Base-by-base conservation (phyloP, 2,113 vertebrate genomes). In the Perccottus glenii region DNA sequence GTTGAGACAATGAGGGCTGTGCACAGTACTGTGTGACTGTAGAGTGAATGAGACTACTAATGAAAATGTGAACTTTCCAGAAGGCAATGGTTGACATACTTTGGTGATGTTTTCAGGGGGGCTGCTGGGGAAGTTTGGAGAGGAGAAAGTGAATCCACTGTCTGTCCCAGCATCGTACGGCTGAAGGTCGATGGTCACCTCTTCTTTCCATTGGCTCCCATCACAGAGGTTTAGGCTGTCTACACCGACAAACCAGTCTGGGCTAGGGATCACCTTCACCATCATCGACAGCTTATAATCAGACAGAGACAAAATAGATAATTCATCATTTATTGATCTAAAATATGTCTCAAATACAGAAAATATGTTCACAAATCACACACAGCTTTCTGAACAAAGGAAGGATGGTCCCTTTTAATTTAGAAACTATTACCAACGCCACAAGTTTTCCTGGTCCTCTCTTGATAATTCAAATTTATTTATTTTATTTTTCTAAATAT, bases 91-190 rank as follows among this genome's bases (percentile, higher is more conserved):
- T 7, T 5, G 43, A 48, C 72, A 86, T 51, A 89, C 93, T 90
- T 82, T 82, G 14, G 91, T 90, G 65, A 93, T 92, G 78, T 91
- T 93, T 84, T 93, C 93, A 32, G 10, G 85, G 4, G 93, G 93
- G 56, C 33, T 86, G 27, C 88, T 87, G 64, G 91, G 92, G 65
- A 91, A 94, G 80, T 93, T 93, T 3, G 93, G 93, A 4, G 93
- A 94, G 3, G 93, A 94, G 84, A 94, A 94, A 40, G 93, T 93
- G 78, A 94, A 94, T 60, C 93, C 92, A 32, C 90, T 93, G 77
- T 94, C 92, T 4, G 93, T 94, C 38, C 93, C 93, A 0, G 92
- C 91, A 16, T 94, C 93, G 49, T 87, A 92, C 11, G 92, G 93
- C 11, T 91, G 89, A 47, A 94, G 89, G 87, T 94, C 90, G 64